Evolutionary conservation across 2,113 vertebrate genomes (phyloP).

Genomic region (Apteryx mantelli): DNA sequence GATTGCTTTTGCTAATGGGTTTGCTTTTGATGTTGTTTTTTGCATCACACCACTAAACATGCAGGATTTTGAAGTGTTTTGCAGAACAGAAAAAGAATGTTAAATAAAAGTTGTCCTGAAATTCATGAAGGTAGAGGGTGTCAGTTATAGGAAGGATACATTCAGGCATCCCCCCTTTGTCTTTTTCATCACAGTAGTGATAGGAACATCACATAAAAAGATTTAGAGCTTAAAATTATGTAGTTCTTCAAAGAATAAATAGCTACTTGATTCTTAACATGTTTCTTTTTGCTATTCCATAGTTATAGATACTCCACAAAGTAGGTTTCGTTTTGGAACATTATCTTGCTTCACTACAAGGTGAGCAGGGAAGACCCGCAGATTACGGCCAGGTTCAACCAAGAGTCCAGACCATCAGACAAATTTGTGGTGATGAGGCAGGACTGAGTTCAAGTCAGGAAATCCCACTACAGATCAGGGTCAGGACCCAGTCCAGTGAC

Average conservation of each 20-base stretch:
- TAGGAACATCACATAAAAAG: background rate
- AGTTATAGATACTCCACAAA: background rate
- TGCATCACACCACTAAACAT: background rate
- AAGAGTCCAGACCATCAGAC: background rate
- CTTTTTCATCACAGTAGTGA: background rate
- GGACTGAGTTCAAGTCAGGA: background rate
- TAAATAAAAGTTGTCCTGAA: background rate
- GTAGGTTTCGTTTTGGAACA: background rate
- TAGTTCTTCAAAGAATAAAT: background rate
- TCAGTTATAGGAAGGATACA: background rate
- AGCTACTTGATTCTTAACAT: background rate
- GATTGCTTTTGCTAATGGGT: constrained; percentile 59
- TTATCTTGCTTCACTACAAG: background rate
- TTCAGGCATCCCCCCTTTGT: background rate
- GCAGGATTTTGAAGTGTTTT: constrained; percentile 21
- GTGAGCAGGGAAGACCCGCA: background rate
- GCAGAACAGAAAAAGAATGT: background rate
- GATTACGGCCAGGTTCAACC: background rate
- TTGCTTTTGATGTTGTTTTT: constrained; percentile 38
- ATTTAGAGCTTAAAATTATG: background rate
- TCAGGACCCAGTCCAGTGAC: background rate
- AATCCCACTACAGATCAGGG: background rate
- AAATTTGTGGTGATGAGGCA: background rate
- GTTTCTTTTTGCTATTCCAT: background rate
- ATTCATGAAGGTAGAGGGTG: background rate